Base-by-base conservation (phyloP, 92 coral and sea anemone genomes). In the Blastomussa wellsi region DNA sequence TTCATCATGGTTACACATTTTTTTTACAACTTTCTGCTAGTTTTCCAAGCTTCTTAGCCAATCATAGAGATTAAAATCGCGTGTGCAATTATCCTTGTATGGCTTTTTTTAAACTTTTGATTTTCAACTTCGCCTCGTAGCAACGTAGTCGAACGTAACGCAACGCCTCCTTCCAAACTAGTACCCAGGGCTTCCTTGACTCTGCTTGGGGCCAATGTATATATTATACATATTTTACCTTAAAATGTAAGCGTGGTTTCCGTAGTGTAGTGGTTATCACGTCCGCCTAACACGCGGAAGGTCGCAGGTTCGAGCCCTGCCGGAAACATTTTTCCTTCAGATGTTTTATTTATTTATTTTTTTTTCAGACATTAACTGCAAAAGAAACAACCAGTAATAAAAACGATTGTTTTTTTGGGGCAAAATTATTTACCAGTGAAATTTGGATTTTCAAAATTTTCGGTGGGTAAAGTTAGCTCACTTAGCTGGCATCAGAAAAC, bases 241-340 rank as follows among this genome's bases (percentile, higher is more conserved):
- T 35, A 0, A 0, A 0, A 7, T 0, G 17, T 68, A n/a, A 26
- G 51, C 19, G 65, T 14, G 9, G 59, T 76, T 57, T 86, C 92
- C 92, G 92, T 91, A 88, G 95, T 92, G 90, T 92, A 90, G 93
- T 86, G 95, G 95, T 92, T 87, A 92, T 91, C 88, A 90, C 88
- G 94, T 90, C 94, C 94, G 95, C 95, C 93, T 92, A 92, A 91
- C 94, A 93, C 92, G 94, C 96, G 94, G 95, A 93, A 93, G 96
- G 91, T 93, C 96, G 94, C 75, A 38, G 81, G 81, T 53, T 77
- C 81, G 81, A 77, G 44, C 75, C 75, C 75, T 37, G 48, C 75
- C 75, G 44, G 47, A 36, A 70, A 70, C 75, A 70, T 1, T 53
- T 53, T 53, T 53, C 49, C 49, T 8, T 44, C 12, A 6, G 49